Evolutionary conservation across 2,888 invertebrate species (phyloP).

Genomic region (Opisthograptis luteolata): DNA sequence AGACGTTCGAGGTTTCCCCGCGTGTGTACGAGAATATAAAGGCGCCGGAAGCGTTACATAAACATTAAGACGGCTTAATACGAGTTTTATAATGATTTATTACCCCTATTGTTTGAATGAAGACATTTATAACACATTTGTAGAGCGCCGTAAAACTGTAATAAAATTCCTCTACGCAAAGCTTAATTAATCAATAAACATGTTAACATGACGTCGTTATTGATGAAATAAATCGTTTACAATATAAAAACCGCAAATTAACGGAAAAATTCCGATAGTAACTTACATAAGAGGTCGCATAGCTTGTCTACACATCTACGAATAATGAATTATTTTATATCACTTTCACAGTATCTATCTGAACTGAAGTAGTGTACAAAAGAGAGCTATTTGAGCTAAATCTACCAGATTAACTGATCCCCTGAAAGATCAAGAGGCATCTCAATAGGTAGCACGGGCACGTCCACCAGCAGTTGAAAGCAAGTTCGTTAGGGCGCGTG

Average conservation of each 20-base stretch:
- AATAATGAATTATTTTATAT: neutral
- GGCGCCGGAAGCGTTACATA: conserved; percentile 60
- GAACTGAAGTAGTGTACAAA: conserved; percentile 3
- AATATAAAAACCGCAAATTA: neutral
- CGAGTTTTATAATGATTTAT: conserved; percentile 73
- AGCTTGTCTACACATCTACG: conserved; percentile 9
- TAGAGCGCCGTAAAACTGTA: conserved; percentile 9
- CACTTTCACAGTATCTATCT: neutral
- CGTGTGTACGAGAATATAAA: conserved; percentile 49
- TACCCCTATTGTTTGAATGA: conserved; percentile 53
- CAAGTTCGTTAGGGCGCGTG: conserved; percentile 79
- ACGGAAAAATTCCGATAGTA: neutral
- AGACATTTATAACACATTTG: conserved; percentile 39
- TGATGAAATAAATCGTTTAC: too few relatives aligned
- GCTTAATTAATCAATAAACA: too few relatives aligned
- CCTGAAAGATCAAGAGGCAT: conserved; percentile 17
- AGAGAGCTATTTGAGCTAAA: conserved; percentile 33
- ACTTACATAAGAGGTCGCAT: neutral
- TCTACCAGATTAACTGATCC: conserved; percentile 17
- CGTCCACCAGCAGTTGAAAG: conserved; percentile 74
- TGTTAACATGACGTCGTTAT: too few relatives aligned
- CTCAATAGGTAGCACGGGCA: conserved; percentile 42
- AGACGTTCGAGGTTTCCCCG: conserved; percentile 57
- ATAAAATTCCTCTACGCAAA: conserved; percentile 1
- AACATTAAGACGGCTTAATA: conserved; percentile 62